phyloP scores from a whole-genome alignment of 2,888 invertebrate species.

The Trachelus troglodyta region DNA sequence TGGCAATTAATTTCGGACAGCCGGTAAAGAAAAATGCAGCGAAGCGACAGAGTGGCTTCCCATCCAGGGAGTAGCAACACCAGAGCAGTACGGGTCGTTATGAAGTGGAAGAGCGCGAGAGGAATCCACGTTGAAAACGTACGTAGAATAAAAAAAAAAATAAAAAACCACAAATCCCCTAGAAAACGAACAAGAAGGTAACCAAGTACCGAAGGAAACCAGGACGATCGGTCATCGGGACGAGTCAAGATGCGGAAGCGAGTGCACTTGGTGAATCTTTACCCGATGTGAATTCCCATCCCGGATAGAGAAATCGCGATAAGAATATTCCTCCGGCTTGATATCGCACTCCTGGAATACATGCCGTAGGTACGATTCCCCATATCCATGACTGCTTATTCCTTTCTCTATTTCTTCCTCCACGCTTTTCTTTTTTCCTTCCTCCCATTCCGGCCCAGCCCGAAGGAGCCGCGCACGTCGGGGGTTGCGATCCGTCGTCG shows the following conservation, averaged over 20 bases:
- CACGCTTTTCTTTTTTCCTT: background rate
- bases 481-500: slow-evolving; percentile 26
- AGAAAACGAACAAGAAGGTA: background rate
- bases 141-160: background rate
- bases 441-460: background rate
- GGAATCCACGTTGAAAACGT: background rate
- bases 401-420: background rate
- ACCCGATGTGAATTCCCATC: background rate
- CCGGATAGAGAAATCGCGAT: background rate
- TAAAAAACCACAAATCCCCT: background rate
- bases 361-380: background rate
- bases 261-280: background rate
- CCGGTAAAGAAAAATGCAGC: slow-evolving; percentile 21
- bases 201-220: background rate
- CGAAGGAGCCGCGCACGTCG: slow-evolving; percentile 33
- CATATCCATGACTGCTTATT: background rate
- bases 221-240: background rate
- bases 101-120: slow-evolving; percentile 23
- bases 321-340: background rate
- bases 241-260: background rate
- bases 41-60: slow-evolving; percentile 16
- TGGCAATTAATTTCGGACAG: slow-evolving; percentile 58
- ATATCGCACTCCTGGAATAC: background rate
- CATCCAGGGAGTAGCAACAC: slow-evolving; percentile 29
- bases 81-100: slow-evolving; percentile 23